These are phyloP conservation scores for Hetaerina titia DNA, from an alignment of 2,888 invertebrate genomes.

Conservation along the genomic window DNA sequence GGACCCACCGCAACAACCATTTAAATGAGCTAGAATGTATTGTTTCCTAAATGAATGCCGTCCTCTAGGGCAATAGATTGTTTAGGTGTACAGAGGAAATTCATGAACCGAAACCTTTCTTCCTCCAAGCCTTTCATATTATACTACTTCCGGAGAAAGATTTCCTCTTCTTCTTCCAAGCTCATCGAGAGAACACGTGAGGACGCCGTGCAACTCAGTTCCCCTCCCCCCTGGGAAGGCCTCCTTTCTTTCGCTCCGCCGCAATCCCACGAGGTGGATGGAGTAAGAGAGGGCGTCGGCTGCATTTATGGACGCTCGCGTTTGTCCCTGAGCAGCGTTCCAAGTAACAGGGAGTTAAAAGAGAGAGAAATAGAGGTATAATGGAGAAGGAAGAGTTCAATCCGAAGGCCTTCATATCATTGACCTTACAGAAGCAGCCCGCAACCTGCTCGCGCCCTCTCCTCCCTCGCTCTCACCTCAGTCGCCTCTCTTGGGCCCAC, in stretches of 20 bases:
- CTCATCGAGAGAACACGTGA: neutral
- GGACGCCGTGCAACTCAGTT: neutral
- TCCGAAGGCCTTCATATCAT: conserved; percentile 18
- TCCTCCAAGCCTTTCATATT: neutral
- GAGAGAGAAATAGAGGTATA: neutral
- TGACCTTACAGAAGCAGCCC: neutral
- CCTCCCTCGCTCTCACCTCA: neutral
- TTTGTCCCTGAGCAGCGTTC: neutral
- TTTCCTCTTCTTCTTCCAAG: neutral
- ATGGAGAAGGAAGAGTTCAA: conserved; percentile 33
- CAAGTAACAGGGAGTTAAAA: neutral
- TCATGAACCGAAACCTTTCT: neutral
- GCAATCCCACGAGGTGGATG: conserved; percentile 28
- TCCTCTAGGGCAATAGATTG: neutral
- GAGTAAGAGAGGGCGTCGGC: neutral
- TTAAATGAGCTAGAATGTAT: neutral
- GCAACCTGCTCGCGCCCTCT: neutral
- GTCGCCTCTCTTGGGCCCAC: neutral
- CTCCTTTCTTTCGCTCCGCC: neutral
- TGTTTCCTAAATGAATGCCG: neutral
- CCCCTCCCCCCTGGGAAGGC: neutral
- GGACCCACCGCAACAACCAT: neutral
- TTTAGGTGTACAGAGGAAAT: neutral
- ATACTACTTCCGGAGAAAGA: neutral
- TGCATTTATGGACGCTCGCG: conserved; percentile 9